These are phyloP conservation scores for Ploceus nigricollis DNA, from an alignment of 2,113 vertebrate species.

Conservation along the genomic window DNA sequence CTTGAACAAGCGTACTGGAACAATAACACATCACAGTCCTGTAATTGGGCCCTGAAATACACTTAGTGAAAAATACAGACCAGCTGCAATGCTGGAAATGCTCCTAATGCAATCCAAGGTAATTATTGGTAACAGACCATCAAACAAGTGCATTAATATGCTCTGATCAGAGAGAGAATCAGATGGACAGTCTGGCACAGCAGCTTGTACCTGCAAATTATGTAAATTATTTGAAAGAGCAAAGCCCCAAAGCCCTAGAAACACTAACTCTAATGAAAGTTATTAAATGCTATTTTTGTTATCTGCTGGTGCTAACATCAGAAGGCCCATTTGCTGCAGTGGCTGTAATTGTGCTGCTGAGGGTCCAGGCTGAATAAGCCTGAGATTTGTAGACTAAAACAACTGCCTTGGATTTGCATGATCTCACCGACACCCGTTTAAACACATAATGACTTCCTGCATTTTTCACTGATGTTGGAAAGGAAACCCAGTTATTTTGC, in stretches of 20 bases:
- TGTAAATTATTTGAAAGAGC: slow-evolving; percentile 45
- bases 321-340: slow-evolving; percentile 9
- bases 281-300: slow-evolving; percentile 63
- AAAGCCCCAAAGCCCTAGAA: slow-evolving; percentile 56
- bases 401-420: neutral
- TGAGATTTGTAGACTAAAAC: neutral
- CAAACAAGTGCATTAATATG: slow-evolving; percentile 58
- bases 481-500: neutral
- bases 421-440: neutral
- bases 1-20: slow-evolving; percentile 33
- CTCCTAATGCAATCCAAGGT: slow-evolving; percentile 67
- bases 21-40: slow-evolving; percentile 61
- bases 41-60: slow-evolving; percentile 60
- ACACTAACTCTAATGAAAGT: slow-evolving; percentile 63
- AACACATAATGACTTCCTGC: slow-evolving; percentile 4
- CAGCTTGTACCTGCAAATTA: slow-evolving; percentile 66
- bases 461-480: neutral
- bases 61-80: slow-evolving; percentile 54
- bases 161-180: slow-evolving; percentile 53
- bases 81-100: slow-evolving; percentile 65
- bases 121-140: slow-evolving; percentile 68
- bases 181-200: slow-evolving; percentile 54
- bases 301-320: slow-evolving; percentile 32
- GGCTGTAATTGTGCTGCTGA: slow-evolving; percentile 25
- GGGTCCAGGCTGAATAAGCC: neutral